Base-by-base conservation (phyloP, 2,888 invertebrate species). In the Melanargia galathea region DNA sequence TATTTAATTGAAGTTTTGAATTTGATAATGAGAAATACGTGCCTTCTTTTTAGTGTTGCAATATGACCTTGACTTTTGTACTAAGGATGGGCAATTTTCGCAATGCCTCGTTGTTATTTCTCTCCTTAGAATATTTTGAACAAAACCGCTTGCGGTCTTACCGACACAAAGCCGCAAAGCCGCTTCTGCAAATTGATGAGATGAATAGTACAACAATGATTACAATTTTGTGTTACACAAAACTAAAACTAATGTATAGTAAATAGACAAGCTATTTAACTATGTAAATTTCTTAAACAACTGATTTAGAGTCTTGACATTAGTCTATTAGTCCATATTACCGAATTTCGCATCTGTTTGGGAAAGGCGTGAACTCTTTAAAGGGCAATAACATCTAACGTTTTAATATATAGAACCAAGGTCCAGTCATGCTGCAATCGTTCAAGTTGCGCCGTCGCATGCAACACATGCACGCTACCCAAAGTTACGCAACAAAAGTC, bases 401-500 rank as follows among this genome's bases (percentile, higher is more conserved):
- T 24, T 20, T 24, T 24, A 5, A 55, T 35, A 22, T 38, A 48
- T 22, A 54, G 48, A 48, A 24, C 46, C 16, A 57, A 62, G 56
- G 57, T 13, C 40, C 40, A 5, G 11, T 13, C 22, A 22, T 61
- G 48, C n/a, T 43, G 56, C 51, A 49, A 65, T 52, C 51, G 51
- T 26, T 57, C 56, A 52, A 55, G 38, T 51, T 56, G 51, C 3
- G 30, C 38, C 16, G 30, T 45, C 45, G 40, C 38, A 35, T 60
- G 57, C n/a, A 46, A 67, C 60, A 74, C 74, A 20, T 75, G 68
- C 43, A 48, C 65, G 6, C 64, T 46, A 67, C 65, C 63, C 65
- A 71, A 33, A 60, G 65, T 56, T 16, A 22, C 62, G 1, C 67
- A 71, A 26, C 59, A 56, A 0, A 76, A 74, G 70, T 76, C 80